These are phyloP conservation scores for Pithys albifrons DNA, from an alignment of 2,113 vertebrate species.

Conservation along the genomic window DNA sequence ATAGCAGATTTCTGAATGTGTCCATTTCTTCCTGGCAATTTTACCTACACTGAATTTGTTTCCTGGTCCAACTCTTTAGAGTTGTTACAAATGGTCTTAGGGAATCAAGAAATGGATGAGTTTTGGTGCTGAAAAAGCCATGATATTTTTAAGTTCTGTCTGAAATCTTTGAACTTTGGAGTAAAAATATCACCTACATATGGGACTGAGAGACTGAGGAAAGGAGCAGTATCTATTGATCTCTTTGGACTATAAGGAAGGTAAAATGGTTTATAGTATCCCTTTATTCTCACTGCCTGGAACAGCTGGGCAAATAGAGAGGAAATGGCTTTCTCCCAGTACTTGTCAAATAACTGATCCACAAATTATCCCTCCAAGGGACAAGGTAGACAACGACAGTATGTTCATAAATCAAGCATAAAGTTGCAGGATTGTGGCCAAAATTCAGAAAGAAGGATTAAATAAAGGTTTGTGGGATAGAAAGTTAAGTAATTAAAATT, in stretches of 20 bases:
- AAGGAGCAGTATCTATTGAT: background rate
- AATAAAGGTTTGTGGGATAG: background rate
- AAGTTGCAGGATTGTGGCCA: background rate
- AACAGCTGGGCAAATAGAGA: background rate
- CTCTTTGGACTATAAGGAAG: background rate
- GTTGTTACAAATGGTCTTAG: too few species aligned
- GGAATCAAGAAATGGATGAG: background rate
- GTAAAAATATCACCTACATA: background rate
- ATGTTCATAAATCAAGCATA: background rate
- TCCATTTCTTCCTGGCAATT: background rate
- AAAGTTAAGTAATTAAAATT: background rate
- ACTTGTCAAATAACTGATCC: constrained; percentile 5
- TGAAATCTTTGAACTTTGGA: background rate
- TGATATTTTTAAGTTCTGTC: background rate
- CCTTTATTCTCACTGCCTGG: background rate
- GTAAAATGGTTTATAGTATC: background rate
- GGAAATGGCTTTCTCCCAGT: constrained; percentile 3
- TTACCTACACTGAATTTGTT: background rate
- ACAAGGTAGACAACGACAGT: background rate
- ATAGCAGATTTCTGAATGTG: background rate
- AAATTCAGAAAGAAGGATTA: background rate
- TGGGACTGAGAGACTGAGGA: background rate
- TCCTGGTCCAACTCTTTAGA: background rate
- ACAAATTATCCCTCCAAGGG: background rate
- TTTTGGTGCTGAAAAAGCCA: background rate